phyloP scores from a whole-genome alignment of 2,888 invertebrate genomes.

The Apodemia zela region DNA sequence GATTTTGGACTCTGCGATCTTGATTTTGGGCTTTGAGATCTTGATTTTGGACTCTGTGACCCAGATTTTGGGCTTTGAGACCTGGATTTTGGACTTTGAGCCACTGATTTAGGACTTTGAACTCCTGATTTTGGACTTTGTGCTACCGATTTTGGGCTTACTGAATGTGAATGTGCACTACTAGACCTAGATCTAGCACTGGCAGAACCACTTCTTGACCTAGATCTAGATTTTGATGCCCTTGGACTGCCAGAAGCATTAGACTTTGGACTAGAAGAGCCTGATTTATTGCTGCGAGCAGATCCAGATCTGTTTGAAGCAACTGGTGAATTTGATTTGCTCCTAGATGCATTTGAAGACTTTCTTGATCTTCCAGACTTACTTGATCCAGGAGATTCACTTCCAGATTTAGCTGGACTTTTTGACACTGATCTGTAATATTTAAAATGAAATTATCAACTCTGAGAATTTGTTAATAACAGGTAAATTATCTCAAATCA shows the following conservation, averaged over 20 bases:
- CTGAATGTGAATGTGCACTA: conserved; percentile 50
- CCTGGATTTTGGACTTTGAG: conserved; percentile 50
- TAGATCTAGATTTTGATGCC: conserved; percentile 55
- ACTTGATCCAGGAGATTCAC: conserved; percentile 68
- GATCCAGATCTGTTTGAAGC: conserved; percentile 65
- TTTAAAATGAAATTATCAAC: not conserved
- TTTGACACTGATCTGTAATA: conserved; percentile 61
- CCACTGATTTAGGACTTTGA: conserved; percentile 53
- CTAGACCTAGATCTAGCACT: conserved; percentile 41
- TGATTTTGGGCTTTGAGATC: conserved; percentile 45
- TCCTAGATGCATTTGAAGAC: conserved; percentile 61
- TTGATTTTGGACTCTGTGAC: conserved; percentile 49
- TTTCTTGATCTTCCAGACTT: conserved; percentile 53
- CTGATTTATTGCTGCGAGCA: conserved; percentile 68
- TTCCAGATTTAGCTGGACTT: conserved; percentile 63
- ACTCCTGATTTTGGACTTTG: conserved; percentile 47
- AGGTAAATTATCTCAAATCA: not conserved
- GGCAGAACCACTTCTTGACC: conserved; percentile 54
- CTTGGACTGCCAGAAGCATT: conserved; percentile 63
- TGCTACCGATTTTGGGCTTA: conserved; percentile 42
- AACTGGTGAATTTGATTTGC: conserved; percentile 69
- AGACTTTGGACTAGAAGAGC: conserved; percentile 66
- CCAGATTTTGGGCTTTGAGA: conserved; percentile 52
- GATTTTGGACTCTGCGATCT: conserved; percentile 54
- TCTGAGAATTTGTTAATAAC: not conserved